Conservation (phyloP, 2,113 vertebrate species). For the Carettochelys insculpta region DNA sequence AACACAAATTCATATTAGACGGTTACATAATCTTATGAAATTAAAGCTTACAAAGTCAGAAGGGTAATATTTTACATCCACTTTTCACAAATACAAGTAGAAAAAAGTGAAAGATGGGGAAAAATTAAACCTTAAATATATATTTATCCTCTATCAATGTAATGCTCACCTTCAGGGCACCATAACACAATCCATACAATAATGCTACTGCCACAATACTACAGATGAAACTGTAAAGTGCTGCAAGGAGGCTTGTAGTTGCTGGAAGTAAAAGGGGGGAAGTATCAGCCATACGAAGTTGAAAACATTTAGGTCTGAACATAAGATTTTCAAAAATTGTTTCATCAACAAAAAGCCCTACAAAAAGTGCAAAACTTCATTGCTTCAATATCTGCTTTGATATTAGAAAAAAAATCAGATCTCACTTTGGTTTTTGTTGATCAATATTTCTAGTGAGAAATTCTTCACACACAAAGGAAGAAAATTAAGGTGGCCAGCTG, state of each 20-base stretch:
- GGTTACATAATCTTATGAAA: background rate
- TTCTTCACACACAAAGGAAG: background rate
- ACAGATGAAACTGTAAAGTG: slow-evolving; percentile 93
- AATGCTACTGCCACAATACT: slow-evolving; percentile 93
- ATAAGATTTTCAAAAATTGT: background rate
- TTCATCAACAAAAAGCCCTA: background rate
- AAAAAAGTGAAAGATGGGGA: background rate
- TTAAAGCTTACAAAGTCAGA: background rate
- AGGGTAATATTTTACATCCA: background rate
- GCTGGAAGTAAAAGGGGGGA: slow-evolving; percentile 72
- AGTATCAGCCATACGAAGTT: background rate
- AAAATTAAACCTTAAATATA: background rate
- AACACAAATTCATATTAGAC: background rate
- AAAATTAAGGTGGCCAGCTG: background rate
- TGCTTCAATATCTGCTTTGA: background rate
- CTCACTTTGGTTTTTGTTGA: background rate
- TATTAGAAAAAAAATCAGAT: background rate
- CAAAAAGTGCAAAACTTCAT: fast-evolving
- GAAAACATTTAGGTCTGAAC: background rate
- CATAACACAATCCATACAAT: slow-evolving; percentile 95
- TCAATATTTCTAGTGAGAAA: background rate
- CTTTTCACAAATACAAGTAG: background rate
- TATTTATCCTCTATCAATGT: background rate
- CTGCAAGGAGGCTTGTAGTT: slow-evolving; percentile 94
- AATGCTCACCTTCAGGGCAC: slow-evolving; percentile 91